These are phyloP conservation scores for Strigamia transsilvanica DNA, from an alignment of 2,888 invertebrate genomes.

Conservation along the genomic window DNA sequence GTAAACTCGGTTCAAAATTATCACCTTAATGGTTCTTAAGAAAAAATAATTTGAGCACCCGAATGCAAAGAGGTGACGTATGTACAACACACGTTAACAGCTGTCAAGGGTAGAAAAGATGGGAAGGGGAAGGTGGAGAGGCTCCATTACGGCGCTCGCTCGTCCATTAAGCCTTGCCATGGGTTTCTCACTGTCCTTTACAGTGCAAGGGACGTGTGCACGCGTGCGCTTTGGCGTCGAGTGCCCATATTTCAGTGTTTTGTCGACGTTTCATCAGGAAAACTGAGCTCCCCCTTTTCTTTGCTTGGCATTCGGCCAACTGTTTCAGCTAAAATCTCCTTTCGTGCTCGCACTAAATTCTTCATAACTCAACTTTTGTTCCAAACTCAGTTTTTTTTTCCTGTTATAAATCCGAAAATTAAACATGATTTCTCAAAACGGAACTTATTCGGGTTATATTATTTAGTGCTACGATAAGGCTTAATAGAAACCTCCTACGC, in stretches of 20 bases:
- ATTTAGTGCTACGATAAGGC: background rate
- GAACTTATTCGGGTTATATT: background rate
- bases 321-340: conserved; percentile 3
- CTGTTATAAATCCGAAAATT: background rate
- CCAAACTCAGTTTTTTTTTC: background rate
- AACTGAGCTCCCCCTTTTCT: conserved; percentile 9
- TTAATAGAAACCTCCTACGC: background rate
- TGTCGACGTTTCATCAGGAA: conserved; percentile 17
- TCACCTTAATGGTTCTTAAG: background rate
- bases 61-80: background rate
- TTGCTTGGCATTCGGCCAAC: conserved; percentile 3
- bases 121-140: background rate
- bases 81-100: background rate
- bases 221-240: conserved; percentile 15
- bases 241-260: conserved; percentile 47
- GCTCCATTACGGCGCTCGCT: conserved; percentile 8
- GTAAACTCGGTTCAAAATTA: background rate
- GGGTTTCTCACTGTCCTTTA: conserved; percentile 8
- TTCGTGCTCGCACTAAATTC: conserved; percentile 8
- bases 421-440: background rate
- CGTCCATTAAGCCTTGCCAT: conserved; percentile 8
- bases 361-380: background rate
- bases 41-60: background rate
- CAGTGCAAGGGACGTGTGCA: conserved; percentile 8
- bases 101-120: background rate